Evolutionary conservation across 2,797 vertebrate genomes (phyloP).

Genomic region (Tokudaia muenninki): DNA sequence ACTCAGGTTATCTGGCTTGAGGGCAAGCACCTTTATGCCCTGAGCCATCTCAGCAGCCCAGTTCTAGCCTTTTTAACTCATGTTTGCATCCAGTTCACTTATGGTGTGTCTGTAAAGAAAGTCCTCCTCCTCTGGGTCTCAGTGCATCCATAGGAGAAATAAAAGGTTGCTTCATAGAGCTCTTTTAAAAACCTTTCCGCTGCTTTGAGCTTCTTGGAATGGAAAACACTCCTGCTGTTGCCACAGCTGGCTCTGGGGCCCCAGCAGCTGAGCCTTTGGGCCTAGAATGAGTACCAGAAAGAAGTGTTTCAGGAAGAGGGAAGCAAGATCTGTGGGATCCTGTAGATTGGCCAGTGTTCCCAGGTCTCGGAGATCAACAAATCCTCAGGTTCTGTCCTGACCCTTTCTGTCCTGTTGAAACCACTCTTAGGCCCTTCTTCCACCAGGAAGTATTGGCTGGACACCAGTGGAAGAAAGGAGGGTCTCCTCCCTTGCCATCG

Average conservation of each 20-base stretch:
- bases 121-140: not conserved
- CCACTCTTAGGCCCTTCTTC: fast-evolving
- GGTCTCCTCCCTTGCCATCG: not conserved
- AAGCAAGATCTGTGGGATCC: not conserved
- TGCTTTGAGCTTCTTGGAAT: not conserved
- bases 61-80: not conserved
- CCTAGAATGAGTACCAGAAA: not conserved
- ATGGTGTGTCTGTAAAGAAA: not conserved
- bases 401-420: fast-evolving
- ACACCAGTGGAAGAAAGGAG: not conserved
- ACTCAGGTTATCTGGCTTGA: not conserved
- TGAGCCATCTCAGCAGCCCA: not conserved
- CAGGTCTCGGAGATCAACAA: fast-evolving
- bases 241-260: not conserved
- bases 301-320: not conserved
- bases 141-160: not conserved
- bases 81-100: slow-evolving; percentile 26
- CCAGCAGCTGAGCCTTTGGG: not conserved
- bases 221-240: not conserved
- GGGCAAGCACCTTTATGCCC: not conserved
- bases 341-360: not conserved
- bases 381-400: fast-evolving
- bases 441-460: fast-evolving
- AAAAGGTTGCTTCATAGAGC: not conserved
- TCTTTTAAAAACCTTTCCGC: not conserved